A percentile compares a stretch with the other conserved stretches of the same genome.
Evolutionary conservation across 2,797 vertebrate genomes (phyloP).

Genomic region (Tinamus major): DNA sequence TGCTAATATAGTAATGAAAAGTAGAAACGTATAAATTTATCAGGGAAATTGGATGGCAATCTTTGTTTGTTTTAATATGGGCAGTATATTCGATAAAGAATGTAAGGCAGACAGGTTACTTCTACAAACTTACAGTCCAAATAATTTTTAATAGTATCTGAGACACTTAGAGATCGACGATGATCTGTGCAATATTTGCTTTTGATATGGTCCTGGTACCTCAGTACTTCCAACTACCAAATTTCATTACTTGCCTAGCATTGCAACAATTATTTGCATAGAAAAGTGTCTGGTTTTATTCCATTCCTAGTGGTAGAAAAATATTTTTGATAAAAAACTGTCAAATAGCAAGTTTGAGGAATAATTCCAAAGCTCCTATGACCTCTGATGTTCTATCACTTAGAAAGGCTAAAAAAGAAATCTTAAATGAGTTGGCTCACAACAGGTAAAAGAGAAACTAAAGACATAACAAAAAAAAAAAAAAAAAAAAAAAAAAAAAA

Average conservation of each 20-base stretch:
- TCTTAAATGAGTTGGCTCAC: background rate
- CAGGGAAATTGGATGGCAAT: conserved; percentile 55
- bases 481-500: background rate
- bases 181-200: conserved; percentile 3
- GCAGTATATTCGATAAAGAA: conserved; percentile 41
- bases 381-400: background rate
- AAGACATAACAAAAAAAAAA: background rate
- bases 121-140: conserved; percentile 15
- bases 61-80: background rate
- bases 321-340: background rate
- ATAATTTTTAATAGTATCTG: conserved; percentile 22
- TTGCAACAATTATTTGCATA: background rate
- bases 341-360: background rate
- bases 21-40: conserved; percentile 56
- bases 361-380: background rate
- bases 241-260: background rate
- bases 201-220: background rate
- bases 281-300: conserved; percentile 11
- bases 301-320: background rate
- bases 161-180: background rate
- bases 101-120: conserved; percentile 22
- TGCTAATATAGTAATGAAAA: conserved; percentile 62
- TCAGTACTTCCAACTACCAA: conserved; percentile 6
- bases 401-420: background rate
- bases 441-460: background rate